phyloP scores from a whole-genome alignment of 2,888 invertebrate species.

The Meteorus colon region DNA sequence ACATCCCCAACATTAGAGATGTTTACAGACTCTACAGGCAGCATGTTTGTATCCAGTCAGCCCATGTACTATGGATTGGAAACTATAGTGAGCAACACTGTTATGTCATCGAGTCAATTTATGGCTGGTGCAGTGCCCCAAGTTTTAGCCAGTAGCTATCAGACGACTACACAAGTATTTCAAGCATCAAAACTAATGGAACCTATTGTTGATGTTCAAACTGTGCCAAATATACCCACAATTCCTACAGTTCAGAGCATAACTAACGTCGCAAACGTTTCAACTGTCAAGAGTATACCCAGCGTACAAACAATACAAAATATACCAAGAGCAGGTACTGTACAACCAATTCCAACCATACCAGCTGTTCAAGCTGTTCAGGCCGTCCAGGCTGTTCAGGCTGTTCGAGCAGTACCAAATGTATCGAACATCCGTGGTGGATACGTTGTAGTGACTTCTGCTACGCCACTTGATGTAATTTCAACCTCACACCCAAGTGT shows the following conservation, averaged over 20 bases:
- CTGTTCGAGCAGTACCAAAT: constrained; percentile 49
- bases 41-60: constrained; percentile 77
- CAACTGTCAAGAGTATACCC: constrained; percentile 21
- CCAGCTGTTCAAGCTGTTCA: constrained; percentile 47
- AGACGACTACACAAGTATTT: constrained; percentile 88
- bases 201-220: constrained; percentile 84
- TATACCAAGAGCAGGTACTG: constrained; percentile 48
- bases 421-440: constrained; percentile 61
- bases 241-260: constrained; percentile 54
- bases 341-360: constrained; percentile 50
- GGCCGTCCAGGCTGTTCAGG: constrained; percentile 34
- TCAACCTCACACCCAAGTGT: constrained; percentile 57
- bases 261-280: constrained; percentile 47
- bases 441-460: constrained; percentile 66
- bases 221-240: constrained; percentile 71
- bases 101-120: constrained; percentile 92
- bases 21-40: constrained; percentile 76
- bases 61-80: constrained; percentile 89
- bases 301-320: constrained; percentile 69
- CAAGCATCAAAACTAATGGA: constrained; percentile 88
- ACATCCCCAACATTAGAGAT: constrained; percentile 79
- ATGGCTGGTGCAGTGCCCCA: constrained; percentile 88
- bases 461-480: constrained; percentile 56
- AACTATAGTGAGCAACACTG: constrained; percentile 90
- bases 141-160: constrained; percentile 87